phyloP scores from a whole-genome alignment of 1,140 invertebrate species.

The Caenorhabditis brenneri region DNA sequence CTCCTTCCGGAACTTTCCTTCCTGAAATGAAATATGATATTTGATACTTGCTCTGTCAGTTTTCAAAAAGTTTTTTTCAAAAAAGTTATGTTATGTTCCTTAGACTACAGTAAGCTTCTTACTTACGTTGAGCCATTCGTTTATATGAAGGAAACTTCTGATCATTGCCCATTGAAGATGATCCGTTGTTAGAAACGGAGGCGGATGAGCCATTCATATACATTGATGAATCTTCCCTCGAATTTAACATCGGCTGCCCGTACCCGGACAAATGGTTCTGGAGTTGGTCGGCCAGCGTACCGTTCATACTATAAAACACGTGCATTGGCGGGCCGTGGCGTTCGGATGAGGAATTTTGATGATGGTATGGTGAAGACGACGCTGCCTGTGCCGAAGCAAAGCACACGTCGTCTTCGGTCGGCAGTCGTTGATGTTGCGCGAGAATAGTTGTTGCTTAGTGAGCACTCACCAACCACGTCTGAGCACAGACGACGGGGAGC shows the following conservation, averaged over 20 bases:
- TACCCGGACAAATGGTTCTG: conserved; percentile 5
- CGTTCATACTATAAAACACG: conserved; percentile 32
- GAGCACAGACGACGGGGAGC: not conserved
- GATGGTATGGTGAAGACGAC: conserved; percentile 29
- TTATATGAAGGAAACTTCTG: conserved; percentile 50
- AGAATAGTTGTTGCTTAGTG: conserved; percentile 35
- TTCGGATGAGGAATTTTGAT: not conserved
- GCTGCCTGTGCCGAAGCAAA: conserved; percentile 11
- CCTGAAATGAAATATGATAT: conserved; percentile 57
- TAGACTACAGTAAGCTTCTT: not conserved
- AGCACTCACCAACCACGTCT: not conserved
- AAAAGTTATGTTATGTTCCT: not conserved
- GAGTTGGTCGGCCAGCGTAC: conserved; percentile 13
- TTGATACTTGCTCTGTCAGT: not conserved
- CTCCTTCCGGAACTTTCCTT: conserved; percentile 70
- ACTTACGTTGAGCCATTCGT: conserved; percentile 55
- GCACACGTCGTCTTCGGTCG: conserved; percentile 38
- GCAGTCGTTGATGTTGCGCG: conserved; percentile 27
- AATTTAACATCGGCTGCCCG: not conserved
- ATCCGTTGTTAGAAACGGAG: not conserved
- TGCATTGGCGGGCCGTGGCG: conserved; percentile 12
- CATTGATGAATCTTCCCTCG: not conserved
- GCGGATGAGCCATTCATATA: conserved; percentile 19
- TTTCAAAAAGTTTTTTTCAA: not conserved
- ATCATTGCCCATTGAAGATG: not conserved